phyloP scores from a whole-genome alignment of 2,888 invertebrate genomes.

The Drosophila formosana region DNA sequence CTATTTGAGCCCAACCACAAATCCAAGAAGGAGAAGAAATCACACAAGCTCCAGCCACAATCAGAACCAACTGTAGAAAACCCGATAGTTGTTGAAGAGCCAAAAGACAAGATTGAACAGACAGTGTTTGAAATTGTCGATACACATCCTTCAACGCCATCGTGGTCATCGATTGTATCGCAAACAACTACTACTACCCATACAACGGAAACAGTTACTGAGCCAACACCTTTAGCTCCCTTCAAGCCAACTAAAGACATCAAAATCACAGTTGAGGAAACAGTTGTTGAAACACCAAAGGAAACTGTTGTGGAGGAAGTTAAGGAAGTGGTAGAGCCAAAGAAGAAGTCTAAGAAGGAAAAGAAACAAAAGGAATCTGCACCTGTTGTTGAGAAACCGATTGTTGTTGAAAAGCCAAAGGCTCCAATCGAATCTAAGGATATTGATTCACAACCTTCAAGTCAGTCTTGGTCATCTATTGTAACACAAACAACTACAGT shows the following conservation, averaged over 20 bases:
- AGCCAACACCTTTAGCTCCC: not conserved
- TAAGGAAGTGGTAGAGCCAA: not conserved
- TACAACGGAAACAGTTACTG: not conserved
- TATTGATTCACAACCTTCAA: not conserved
- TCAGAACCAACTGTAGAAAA: not conserved
- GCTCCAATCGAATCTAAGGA: not conserved
- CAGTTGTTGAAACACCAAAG: not conserved
- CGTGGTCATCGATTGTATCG: conserved; percentile 17
- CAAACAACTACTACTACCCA: not conserved
- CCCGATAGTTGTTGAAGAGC: conserved; percentile 10
- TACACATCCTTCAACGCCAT: conserved; percentile 18
- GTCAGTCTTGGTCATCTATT: not conserved
- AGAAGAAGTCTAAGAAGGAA: not conserved
- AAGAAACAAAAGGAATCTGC: not conserved
- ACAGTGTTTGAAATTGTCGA: not conserved
- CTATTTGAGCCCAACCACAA: not conserved
- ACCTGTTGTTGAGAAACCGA: not conserved
- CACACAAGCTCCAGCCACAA: not conserved
- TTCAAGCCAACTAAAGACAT: not conserved
- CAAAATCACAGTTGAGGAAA: not conserved
- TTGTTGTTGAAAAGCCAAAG: not conserved
- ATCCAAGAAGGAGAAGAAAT: conserved; percentile 10
- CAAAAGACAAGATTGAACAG: not conserved
- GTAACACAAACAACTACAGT: not conserved
- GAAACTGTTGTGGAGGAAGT: not conserved